Evolutionary conservation across 2,888 invertebrate species (phyloP), one percentile per base, ranked within the genome.

Genomic region (Arrhopalites spinosus): DNA sequence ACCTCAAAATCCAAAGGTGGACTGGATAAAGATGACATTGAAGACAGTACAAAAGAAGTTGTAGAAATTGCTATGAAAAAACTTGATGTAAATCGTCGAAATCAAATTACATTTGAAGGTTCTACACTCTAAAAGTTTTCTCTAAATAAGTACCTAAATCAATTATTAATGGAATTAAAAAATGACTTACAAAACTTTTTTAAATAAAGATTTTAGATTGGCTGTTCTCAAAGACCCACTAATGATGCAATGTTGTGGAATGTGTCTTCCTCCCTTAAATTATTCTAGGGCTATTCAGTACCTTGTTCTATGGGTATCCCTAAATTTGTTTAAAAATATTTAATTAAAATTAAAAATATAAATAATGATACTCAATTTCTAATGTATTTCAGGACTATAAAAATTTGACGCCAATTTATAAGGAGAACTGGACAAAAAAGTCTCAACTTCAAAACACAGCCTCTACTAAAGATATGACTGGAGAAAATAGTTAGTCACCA

Each of bases 31-130:
- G 82, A 81, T 64, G 82, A 82, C 56, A 23, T 81, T 8, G 80
- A 81, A 11, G 82, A 82, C 36, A 77, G 78, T 13, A 78, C 80
- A 27, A 76, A 78, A 66, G 78, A 82, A n/a, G 76, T 82, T 70
- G 80, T 82, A 13, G 82, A 82, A 73, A 79, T 82, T 20, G 78
- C 79, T 25, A 77, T 78, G 79, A 78, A 75, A 50, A 80, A 78
- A 36, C 45, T 78, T 53, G 81, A 81, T 68, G 78, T 79, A 1
- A 78, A 81, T 66, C 71, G 77, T 11, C 80, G 81, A 30, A 78
- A 79, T 0, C 80, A 80, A 72, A 80, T 82, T 15, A 80, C 80
- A 0, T 79, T 67, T 45, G 71, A 74, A 0, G 59, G 59, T 59
- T 23, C 11, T 59, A 45, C 15, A n/a, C n/a, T n/a, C n/a, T n/a